Conservation (phyloP, 2,113 vertebrate species). For the Terrapene triunguis region DNA sequence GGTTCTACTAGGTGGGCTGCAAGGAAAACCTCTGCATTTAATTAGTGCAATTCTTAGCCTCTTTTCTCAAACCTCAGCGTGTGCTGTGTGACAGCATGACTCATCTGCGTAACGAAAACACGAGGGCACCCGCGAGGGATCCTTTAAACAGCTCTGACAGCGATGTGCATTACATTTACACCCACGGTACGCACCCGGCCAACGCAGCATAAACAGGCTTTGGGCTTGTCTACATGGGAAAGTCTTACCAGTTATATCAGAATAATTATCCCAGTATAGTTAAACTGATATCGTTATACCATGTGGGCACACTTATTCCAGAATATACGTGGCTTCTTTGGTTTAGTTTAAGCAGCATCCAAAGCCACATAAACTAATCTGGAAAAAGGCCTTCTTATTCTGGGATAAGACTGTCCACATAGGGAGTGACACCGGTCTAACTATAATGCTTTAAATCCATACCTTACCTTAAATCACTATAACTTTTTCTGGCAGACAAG, state of each 20-base stretch:
- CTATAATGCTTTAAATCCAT: background rate
- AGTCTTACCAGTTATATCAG: background rate
- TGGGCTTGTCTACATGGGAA: background rate
- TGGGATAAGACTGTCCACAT: background rate
- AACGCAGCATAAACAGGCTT: background rate
- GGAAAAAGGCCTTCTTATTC: background rate
- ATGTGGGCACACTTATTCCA: background rate
- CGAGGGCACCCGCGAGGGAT: fast-evolving
- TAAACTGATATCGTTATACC: background rate
- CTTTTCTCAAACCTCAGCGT: background rate
- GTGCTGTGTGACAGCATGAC: background rate
- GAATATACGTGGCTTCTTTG: background rate
- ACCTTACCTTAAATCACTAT: background rate
- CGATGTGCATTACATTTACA: background rate
- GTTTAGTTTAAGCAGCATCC: background rate
- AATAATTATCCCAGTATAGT: background rate
- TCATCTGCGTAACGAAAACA: background rate
- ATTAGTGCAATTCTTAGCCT: background rate
- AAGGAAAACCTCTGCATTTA: background rate
- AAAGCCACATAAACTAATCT: background rate
- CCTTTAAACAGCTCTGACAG: background rate
- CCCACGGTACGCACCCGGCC: background rate
- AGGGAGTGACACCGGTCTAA: background rate
- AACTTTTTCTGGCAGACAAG: fast-evolving
- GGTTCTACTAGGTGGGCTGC: background rate